Percentiles rank a stretch among this genome's conserved stretches.
These are phyloP conservation scores for Melitaea cinxia DNA, from an alignment of 1,140 invertebrate genomes.

Conservation along the genomic window DNA sequence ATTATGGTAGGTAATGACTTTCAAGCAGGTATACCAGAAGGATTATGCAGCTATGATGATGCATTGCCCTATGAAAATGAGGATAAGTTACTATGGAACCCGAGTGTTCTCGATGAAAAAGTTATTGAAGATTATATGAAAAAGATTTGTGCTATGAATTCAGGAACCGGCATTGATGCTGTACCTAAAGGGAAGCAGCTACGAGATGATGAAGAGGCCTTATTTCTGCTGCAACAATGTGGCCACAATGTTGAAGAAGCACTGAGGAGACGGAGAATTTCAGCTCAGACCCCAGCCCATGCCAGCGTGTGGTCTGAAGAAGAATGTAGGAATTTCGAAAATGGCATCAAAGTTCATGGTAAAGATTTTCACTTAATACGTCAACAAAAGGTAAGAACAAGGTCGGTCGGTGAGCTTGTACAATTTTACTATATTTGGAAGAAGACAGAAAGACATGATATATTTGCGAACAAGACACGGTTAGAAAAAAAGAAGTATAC, in stretches of 20 bases:
- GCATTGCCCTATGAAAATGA: slow-evolving; percentile 97
- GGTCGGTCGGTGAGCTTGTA: slow-evolving; percentile 97
- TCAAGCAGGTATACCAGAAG: slow-evolving; percentile 96
- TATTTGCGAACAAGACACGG: slow-evolving; percentile 91
- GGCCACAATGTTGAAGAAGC: slow-evolving; percentile 97
- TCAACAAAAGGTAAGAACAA: slow-evolving; percentile 95
- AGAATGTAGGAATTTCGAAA: slow-evolving; percentile 98
- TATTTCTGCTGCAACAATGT: slow-evolving; percentile 96
- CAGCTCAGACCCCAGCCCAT: slow-evolving; percentile 82
- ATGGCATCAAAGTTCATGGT: slow-evolving; percentile 94
- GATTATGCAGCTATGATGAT: slow-evolving; percentile 94
- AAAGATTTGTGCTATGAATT: slow-evolving; percentile 83
- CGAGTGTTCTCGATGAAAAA: slow-evolving; percentile 87
- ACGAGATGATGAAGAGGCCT: slow-evolving; percentile 96
- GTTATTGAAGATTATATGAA: slow-evolving; percentile 92
- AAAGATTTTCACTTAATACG: slow-evolving; percentile 98
- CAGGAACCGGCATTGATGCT: slow-evolving; percentile 82
- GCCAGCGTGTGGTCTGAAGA: slow-evolving; percentile 98
- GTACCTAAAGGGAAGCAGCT: slow-evolving; percentile 90
- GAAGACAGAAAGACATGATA: slow-evolving; percentile 98
- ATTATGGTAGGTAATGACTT: slow-evolving; percentile 98
- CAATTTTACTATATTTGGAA: slow-evolving; percentile 99
- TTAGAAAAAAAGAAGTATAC: slow-evolving; percentile 94
- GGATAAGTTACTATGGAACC: slow-evolving; percentile 97
- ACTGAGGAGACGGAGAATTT: slow-evolving; percentile 89